Conservation (phyloP, 2,797 vertebrate species). For the Poeciliopsis turneri region DNA sequence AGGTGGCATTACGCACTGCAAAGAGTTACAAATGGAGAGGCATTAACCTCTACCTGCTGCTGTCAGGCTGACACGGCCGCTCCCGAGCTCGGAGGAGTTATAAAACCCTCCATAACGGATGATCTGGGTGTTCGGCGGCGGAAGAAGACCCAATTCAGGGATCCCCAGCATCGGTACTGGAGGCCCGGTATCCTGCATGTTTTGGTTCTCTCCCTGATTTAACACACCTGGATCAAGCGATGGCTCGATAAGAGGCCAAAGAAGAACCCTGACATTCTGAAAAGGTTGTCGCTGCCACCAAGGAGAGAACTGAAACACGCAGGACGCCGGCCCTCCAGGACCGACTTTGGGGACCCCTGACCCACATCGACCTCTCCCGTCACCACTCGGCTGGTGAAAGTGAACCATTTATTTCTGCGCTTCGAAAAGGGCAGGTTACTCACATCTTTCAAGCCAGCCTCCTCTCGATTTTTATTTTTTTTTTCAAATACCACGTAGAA, state of each 20-base stretch:
- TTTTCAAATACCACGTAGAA: slow-evolving; percentile 16
- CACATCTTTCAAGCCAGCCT: slow-evolving; percentile 39
- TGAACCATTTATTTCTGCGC: slow-evolving; percentile 46
- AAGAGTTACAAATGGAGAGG: slow-evolving; percentile 72
- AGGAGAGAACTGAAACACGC: too few species aligned
- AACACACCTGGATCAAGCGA: too few species aligned
- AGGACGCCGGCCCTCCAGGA: too few species aligned
- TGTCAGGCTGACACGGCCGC: slow-evolving; percentile 64
- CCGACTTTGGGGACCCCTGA: not conserved
- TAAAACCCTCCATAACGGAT: slow-evolving; percentile 20
- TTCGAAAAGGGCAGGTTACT: slow-evolving; percentile 45
- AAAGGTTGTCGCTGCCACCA: too few species aligned
- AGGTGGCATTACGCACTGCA: slow-evolving; percentile 59
- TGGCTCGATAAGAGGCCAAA: too few species aligned
- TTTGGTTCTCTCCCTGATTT: too few species aligned
- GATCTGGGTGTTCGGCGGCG: slow-evolving; percentile 27
- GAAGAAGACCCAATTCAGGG: slow-evolving; percentile 39
- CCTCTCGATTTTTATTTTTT: slow-evolving; percentile 32
- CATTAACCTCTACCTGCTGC: slow-evolving; percentile 69
- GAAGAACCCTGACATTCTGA: too few species aligned
- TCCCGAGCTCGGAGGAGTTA: slow-evolving; percentile 47
- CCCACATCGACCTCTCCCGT: slow-evolving; percentile 40
- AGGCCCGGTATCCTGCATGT: too few species aligned
- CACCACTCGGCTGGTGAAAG: slow-evolving; percentile 44
- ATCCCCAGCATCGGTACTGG: too few species aligned